Conservation (phyloP, 2,113 vertebrate genomes). For the Aspidoscelis tigris region DNA sequence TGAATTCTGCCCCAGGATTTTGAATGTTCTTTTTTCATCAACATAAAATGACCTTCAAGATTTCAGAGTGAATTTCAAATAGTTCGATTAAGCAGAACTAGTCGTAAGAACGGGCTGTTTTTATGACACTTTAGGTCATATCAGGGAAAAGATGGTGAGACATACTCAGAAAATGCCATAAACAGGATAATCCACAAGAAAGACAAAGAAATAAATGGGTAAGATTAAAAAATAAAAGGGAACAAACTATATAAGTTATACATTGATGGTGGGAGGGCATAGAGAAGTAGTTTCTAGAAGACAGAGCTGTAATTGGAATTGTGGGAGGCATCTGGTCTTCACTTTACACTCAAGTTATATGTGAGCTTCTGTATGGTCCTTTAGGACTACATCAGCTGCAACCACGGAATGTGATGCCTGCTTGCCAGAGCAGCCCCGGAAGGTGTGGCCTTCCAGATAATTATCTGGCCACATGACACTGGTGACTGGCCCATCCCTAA, state of each 20-base stretch:
- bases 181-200: neutral
- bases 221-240: neutral
- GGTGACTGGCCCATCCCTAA: too few species aligned
- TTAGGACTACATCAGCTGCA: too few species aligned
- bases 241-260: neutral
- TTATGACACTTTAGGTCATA: neutral
- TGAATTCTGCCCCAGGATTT: constrained; percentile 34
- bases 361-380: too few species aligned
- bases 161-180: neutral
- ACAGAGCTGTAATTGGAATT: too few species aligned
- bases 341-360: too few species aligned
- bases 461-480: too few species aligned
- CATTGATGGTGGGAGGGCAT: neutral
- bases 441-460: too few species aligned
- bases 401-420: too few species aligned
- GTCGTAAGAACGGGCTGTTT: neutral
- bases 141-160: neutral
- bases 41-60: constrained; percentile 48
- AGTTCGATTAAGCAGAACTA: constrained; percentile 46
- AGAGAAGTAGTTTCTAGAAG: neutral
- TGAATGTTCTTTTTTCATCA: constrained; percentile 33
- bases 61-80: constrained; percentile 56
- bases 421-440: too few species aligned
- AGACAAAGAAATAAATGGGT: neutral
- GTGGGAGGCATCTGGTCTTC: too few species aligned